These are phyloP conservation scores for Pygmarrhopalites habei DNA, from an alignment of 1,140 invertebrate species.

Conservation along the genomic window DNA sequence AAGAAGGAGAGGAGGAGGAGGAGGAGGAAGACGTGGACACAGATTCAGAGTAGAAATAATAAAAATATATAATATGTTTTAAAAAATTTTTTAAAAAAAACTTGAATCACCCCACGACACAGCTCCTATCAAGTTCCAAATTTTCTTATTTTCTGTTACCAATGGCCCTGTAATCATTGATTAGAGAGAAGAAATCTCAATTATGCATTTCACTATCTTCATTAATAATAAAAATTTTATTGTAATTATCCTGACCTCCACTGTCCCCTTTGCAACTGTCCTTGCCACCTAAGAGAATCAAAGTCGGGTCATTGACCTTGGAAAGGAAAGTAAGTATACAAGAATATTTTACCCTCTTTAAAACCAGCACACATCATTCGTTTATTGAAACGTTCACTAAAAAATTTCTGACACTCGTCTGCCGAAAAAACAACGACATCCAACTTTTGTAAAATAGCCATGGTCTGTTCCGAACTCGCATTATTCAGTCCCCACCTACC, in stretches of 20 bases:
- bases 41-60: background rate
- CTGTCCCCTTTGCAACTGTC: too few species aligned
- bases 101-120: slow-evolving; percentile 30
- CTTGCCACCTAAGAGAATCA: too few species aligned
- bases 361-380: slow-evolving; percentile 38
- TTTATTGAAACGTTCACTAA: slow-evolving; percentile 20
- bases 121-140: slow-evolving; percentile 29
- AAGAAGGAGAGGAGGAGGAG: too few species aligned
- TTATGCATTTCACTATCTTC: too few species aligned
- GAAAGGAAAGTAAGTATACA: too few species aligned
- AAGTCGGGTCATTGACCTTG: too few species aligned
- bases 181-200: too few species aligned
- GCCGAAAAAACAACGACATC: slow-evolving; percentile 23
- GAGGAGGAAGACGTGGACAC: too few species aligned
- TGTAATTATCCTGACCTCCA: too few species aligned
- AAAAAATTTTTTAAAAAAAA: background rate
- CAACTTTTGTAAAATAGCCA: slow-evolving; percentile 32
- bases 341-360: slow-evolving; percentile 29
- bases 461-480: slow-evolving; percentile 10
- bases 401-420: slow-evolving; percentile 20
- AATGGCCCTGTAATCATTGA: slow-evolving; percentile 16
- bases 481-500: slow-evolving; percentile 26
- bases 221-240: too few species aligned
- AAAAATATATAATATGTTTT: background rate
- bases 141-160: slow-evolving; percentile 21